Base-by-base conservation (phyloP, 2,888 invertebrate genomes). In the Prosopocoilus inquinatus region DNA sequence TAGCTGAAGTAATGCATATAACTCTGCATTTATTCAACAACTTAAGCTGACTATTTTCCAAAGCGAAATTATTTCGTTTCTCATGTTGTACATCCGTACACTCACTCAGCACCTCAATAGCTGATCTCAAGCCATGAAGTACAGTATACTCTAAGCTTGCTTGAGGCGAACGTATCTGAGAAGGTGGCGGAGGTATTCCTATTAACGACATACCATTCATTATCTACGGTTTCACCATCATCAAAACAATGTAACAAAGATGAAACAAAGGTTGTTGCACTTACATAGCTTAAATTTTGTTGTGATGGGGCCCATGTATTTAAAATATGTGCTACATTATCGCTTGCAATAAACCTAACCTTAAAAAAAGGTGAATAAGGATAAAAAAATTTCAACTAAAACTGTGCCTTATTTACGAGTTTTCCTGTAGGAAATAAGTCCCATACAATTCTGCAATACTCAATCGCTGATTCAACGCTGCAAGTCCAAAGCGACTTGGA, bases 401-500 rank as follows among this genome's bases (percentile, higher is more conserved):
- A 12, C 9, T 32, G 9, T 44, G n/a, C n/a, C 46, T 45, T 39
- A 57, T 77, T 74, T 80, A 93, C 91, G 77, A 94, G 77, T 81
- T 94, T 93, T 57, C 90, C 91, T 56, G 86, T 84, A 0, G 96
- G 95, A 80, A 94, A 97, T n/a, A 98, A 81, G 78, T 99, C 98
- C 91, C 94, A 96, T 1, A 96, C 93, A 65, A 99, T 93, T 16
- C 98, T 85, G 68, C 96, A 94, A 73, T 97, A 98, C 77, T 99
- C 99, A 56, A 97, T 85, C 0, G 94, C 90, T 1, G 94, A 90
- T 80, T 98, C 98, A 0, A 97, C 92, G 63, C 92, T 91, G 70
- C 93, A 95, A 0, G 96, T 97, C 98, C 98, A 99, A 50, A 98
- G 75, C 0, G 94, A 91, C 78, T 98, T 98, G 59, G 88, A 88